These are phyloP conservation scores for Sebastes hubbsi DNA, from an alignment of 2,797 vertebrate species.

Conservation along the genomic window DNA sequence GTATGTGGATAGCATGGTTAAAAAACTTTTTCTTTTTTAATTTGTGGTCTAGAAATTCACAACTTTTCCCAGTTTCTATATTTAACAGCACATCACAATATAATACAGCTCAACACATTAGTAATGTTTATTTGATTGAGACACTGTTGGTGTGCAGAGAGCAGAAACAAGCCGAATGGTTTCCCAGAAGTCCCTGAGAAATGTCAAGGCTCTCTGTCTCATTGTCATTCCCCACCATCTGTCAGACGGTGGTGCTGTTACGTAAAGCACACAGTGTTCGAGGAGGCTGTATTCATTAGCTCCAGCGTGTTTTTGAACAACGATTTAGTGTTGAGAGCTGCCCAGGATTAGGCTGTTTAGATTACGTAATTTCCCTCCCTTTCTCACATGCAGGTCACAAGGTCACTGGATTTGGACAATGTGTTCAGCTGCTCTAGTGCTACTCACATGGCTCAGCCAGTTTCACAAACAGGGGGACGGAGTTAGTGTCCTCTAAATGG, in stretches of 20 bases:
- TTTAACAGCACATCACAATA: neutral
- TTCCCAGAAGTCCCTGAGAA: slow-evolving; percentile 42
- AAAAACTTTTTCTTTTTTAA: neutral
- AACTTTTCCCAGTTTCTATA: neutral
- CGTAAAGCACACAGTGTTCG: slow-evolving; percentile 23
- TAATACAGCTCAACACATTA: neutral
- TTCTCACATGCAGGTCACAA: slow-evolving; percentile 35
- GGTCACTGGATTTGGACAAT: slow-evolving; percentile 43
- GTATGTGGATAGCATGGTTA: neutral
- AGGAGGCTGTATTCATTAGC: slow-evolving; percentile 29
- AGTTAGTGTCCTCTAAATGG: neutral
- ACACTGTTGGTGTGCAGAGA: neutral
- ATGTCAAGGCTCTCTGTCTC: slow-evolving; percentile 18
- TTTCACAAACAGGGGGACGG: neutral
- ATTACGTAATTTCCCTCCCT: slow-evolving; percentile 45
- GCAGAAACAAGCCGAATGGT: neutral
- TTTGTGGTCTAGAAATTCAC: no score
- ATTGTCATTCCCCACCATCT: slow-evolving; percentile 59
- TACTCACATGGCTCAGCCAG: neutral
- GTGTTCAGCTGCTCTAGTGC: slow-evolving; percentile 11
- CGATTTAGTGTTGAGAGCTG: slow-evolving; percentile 40
- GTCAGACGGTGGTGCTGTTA: slow-evolving; percentile 55
- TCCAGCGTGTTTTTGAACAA: slow-evolving; percentile 41
- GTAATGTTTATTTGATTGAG: neutral
- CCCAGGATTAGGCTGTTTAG: neutral